Percentiles rank a stretch among this genome's conserved stretches.
These are phyloP conservation scores for Pygoscelis antarcticus DNA, from an alignment of 2,113 vertebrate genomes.

Conservation along the genomic window DNA sequence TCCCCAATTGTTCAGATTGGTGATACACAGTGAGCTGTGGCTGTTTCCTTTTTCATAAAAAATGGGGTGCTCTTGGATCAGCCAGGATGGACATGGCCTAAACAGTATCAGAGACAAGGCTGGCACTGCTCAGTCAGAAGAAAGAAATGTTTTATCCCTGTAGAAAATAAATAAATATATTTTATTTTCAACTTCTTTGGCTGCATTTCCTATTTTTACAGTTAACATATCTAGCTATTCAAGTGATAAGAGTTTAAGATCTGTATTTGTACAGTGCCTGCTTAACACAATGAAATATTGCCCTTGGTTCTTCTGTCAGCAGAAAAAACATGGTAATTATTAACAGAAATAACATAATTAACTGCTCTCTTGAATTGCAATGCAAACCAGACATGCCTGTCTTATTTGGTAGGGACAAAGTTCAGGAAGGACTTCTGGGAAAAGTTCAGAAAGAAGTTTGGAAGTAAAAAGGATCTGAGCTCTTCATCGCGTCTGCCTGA, in stretches of 20 bases:
- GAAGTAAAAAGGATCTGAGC: background rate
- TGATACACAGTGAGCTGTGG: background rate
- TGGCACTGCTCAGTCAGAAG: background rate
- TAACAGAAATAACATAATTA: background rate
- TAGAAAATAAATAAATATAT: background rate
- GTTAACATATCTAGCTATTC: background rate
- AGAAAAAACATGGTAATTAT: background rate
- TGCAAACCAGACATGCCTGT: background rate
- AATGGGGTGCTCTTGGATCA: background rate
- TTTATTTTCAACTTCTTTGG: background rate
- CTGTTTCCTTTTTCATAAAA: background rate
- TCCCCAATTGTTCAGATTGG: fast-evolving
- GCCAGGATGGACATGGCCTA: background rate
- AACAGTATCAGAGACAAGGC: background rate
- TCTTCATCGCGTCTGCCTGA: background rate
- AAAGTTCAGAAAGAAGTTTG: background rate
- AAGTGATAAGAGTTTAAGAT: background rate
- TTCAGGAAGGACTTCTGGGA: background rate
- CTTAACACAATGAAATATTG: background rate
- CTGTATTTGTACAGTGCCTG: background rate
- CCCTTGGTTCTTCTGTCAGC: background rate
- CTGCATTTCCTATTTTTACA: background rate
- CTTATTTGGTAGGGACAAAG: background rate
- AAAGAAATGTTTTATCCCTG: background rate
- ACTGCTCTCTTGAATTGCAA: background rate